Evolutionary conservation across 2,797 vertebrate species (phyloP).

Genomic region (Myripristis jacobus): DNA sequence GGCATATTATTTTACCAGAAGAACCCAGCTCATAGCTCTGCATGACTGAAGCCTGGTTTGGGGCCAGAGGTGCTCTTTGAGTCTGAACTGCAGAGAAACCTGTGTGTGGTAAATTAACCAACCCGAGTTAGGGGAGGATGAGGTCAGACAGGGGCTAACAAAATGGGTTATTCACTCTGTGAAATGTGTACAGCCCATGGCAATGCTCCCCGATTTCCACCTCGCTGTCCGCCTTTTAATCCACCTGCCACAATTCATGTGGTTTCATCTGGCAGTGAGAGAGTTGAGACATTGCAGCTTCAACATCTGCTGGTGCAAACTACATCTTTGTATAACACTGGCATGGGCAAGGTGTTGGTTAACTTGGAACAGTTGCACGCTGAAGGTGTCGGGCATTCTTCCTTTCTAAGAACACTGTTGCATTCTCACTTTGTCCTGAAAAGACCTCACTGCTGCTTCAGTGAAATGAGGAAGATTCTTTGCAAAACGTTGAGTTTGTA

Average conservation of each 20-base stretch:
- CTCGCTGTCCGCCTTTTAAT: slow-evolving; percentile 42
- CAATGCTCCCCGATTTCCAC: slow-evolving; percentile 30
- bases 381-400: neutral
- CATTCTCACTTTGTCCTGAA: neutral
- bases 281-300: neutral
- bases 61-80: slow-evolving; percentile 45
- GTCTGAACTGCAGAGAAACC: slow-evolving; percentile 42
- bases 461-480: neutral
- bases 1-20: slow-evolving; percentile 51
- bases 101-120: slow-evolving; percentile 20
- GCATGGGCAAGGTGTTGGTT: slow-evolving; percentile 5
- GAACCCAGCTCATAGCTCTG: slow-evolving; percentile 37
- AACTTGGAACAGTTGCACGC: neutral
- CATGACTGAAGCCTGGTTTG: slow-evolving; percentile 32
- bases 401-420: neutral
- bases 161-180: slow-evolving; percentile 45
- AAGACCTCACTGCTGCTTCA: neutral
- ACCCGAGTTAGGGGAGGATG: slow-evolving; percentile 21
- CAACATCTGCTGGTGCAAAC: slow-evolving; percentile 1
- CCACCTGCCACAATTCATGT: slow-evolving; percentile 39
- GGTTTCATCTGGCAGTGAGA: slow-evolving; percentile 30
- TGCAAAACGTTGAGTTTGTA: neutral
- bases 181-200: slow-evolving; percentile 21
- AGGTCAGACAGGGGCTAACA: slow-evolving; percentile 55
- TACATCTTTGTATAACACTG: slow-evolving; percentile 7